phyloP scores from a whole-genome alignment of 23 tunicate species.

The Phallusia fumigata region DNA sequence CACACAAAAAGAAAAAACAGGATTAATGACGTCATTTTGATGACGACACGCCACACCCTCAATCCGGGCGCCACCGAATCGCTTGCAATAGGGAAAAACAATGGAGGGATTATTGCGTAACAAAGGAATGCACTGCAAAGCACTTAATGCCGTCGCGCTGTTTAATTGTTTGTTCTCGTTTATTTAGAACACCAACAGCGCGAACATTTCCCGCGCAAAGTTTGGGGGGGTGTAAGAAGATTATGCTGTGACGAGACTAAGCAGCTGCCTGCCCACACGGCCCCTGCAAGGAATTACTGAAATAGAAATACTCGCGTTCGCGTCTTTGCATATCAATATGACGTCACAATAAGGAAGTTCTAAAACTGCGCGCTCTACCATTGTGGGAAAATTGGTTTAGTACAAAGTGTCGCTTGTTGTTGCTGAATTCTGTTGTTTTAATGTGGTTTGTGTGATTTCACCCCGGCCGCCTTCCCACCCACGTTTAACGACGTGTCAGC shows the following conservation, averaged over 20 bases:
- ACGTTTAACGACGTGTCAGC: background rate
- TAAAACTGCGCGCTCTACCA: background rate
- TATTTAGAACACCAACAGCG: slow-evolving; percentile 6
- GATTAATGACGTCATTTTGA: background rate
- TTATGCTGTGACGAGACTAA: background rate
- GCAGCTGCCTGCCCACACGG: background rate
- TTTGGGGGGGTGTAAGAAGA: background rate
- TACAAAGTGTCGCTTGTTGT: background rate
- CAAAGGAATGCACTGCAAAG: background rate
- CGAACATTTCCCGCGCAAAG: background rate
- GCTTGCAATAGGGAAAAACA: background rate
- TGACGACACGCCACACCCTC: background rate
- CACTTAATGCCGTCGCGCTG: background rate
- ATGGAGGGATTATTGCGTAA: slow-evolving; percentile 2
- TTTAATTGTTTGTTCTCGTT: slow-evolving; percentile 1
- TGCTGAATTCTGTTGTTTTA: background rate
- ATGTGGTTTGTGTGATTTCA: background rate
- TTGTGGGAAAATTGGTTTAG: background rate
- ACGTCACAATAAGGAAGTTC: background rate
- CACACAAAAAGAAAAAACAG: background rate
- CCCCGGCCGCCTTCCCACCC: background rate
- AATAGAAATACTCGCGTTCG: too few relatives aligned
- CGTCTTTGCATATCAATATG: background rate
- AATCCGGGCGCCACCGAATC: background rate
- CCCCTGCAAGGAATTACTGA: background rate